Base-by-base conservation (phyloP, 2,888 invertebrate species). In the Malacosoma neustria region DNA sequence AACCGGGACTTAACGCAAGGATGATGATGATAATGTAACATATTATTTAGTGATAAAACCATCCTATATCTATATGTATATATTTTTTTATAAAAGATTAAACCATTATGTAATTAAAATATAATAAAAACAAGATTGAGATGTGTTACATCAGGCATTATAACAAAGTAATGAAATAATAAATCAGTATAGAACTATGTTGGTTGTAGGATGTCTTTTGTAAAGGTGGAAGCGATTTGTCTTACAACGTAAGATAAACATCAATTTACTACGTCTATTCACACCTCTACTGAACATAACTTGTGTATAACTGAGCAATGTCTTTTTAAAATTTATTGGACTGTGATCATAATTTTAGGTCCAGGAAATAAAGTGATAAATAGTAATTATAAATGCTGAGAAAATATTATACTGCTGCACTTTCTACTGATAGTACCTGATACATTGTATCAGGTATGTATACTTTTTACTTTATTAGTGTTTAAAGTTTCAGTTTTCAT, bases 201-300 rank as follows among this genome's bases (percentile, higher is more conserved):
- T 22, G 55, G 54, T 54, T 65, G 66, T 70, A 62, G 59, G 58
- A 55, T 64, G 69, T 69, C 66, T 64, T 41, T 58, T 54, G 59
- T 60, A 43, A 49, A 55, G 56, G 64, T 72, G 64, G 68, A 75
- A 76, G 65, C 73, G 61, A 79, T 81, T 81, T 77, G 81, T 82
- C 79, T 81, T 65, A 71, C 72, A 69, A 54, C 52, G 40, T 34
- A 11, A 52, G 82, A 84, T 84, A 79, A 73, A 22, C 52, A 81
- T 81, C 53, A 56, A 41, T 22, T 22, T 22, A 22, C 22, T 9
- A 22, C 22, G 22, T 22, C 22, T 22, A 22, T 48, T 54, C 46
- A 61, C 60, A 65, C 61, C 59, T 64, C 38, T 38, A 33, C 44
- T 63, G 58, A 62, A 60, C 62, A 22, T 22, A 22, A 22, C 6